Percentiles rank a stretch among this genome's conserved stretches.
phyloP scores from a whole-genome alignment of 2,113 vertebrate genomes.

The Stigmatopora argus region DNA sequence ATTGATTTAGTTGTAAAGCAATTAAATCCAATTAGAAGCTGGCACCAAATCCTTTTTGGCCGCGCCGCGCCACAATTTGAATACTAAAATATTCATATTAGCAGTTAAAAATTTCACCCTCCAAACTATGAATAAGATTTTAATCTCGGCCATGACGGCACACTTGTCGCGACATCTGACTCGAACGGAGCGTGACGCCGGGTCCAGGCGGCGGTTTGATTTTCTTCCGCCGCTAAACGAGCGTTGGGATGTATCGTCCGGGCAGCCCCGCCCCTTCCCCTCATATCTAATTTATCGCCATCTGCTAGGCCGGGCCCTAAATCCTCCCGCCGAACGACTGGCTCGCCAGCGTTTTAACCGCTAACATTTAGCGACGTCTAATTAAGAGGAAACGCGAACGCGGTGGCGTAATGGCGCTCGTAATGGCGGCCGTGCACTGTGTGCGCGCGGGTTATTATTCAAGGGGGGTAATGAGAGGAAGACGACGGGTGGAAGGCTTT shows the following conservation, averaged over 20 bases:
- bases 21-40: too few relatives aligned
- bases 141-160: too few relatives aligned
- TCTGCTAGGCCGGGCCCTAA: constrained; percentile 57
- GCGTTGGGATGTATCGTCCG: constrained; percentile 17
- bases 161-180: not conserved
- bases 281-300: constrained; percentile 63
- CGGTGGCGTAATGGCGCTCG: constrained; percentile 53
- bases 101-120: not conserved
- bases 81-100: not conserved
- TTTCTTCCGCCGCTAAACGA: constrained; percentile 10
- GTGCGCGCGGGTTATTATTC: constrained; percentile 63
- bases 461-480: constrained; percentile 54
- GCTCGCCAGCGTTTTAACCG: constrained; percentile 58
- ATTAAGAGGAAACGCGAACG: constrained; percentile 56
- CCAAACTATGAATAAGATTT: too few relatives aligned
- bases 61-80: not conserved
- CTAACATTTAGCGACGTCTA: constrained; percentile 65
- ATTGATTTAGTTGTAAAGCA: not conserved
- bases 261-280: constrained; percentile 10
- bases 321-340: constrained; percentile 55
- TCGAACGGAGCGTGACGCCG: not conserved
- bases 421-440: constrained; percentile 52
- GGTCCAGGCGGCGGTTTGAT: not conserved
- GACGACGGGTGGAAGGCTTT: constrained; percentile 44
- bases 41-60: not conserved